phyloP scores from a whole-genome alignment of 2,888 invertebrate species.

The Lacanobia oleracea region DNA sequence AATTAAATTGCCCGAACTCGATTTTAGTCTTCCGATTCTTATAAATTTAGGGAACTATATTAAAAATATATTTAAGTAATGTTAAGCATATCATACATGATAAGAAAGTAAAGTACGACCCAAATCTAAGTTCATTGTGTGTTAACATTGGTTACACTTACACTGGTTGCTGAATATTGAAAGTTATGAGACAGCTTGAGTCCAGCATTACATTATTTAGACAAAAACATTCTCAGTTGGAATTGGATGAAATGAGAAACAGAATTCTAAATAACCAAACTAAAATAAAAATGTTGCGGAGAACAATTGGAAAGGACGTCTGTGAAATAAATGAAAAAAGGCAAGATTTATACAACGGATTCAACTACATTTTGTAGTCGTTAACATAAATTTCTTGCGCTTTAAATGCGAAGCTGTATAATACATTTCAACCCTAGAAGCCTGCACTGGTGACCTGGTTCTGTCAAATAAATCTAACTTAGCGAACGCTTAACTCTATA shows the following conservation, averaged over 20 bases:
- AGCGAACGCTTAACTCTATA: conserved; percentile 70
- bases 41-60: not conserved
- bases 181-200: conserved; percentile 10
- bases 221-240: conserved; percentile 5
- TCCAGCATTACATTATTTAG: conserved; percentile 21
- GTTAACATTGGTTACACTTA: not conserved
- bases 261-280: conserved; percentile 51
- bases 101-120: not conserved
- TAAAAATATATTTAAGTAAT: not conserved
- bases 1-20: not conserved
- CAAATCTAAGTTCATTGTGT: not conserved
- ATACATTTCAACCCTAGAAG: conserved; percentile 75
- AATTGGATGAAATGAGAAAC: conserved; percentile 50
- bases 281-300: conserved; percentile 53
- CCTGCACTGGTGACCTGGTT: conserved; percentile 78
- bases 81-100: not conserved
- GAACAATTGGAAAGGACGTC: conserved; percentile 54
- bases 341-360: conserved; percentile 68
- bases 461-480: conserved; percentile 78
- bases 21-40: not conserved
- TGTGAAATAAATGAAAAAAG: conserved; percentile 62
- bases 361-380: conserved; percentile 71
- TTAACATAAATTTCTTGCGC: conserved; percentile 79
- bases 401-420: conserved; percentile 73
- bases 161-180: conserved; percentile 19